Conservation (phyloP, 2,113 vertebrate species). For the Macaca nemestrina region DNA sequence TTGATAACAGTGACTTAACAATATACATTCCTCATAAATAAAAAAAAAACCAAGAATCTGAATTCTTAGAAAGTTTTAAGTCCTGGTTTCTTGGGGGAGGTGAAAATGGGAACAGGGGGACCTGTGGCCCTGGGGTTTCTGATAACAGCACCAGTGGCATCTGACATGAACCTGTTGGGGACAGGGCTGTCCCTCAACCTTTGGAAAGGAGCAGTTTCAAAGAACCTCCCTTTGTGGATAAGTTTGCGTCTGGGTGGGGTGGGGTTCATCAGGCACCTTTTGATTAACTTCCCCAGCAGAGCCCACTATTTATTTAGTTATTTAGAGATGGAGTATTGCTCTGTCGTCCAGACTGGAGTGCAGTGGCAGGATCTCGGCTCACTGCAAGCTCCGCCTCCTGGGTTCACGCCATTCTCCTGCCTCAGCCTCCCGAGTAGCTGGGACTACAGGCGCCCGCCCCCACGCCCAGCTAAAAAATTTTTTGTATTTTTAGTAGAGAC, state of each 20-base stretch:
- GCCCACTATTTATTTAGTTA: background rate
- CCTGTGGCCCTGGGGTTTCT: background rate
- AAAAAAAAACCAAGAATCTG: background rate
- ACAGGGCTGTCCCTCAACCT: rapidly evolving
- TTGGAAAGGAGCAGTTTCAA: background rate
- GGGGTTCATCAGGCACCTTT: rapidly evolving
- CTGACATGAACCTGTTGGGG: background rate
- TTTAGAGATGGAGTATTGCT: no score
- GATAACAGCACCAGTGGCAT: background rate
- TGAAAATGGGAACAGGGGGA: background rate
- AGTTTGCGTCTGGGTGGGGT: background rate
- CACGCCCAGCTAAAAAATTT: no score
- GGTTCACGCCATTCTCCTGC: no score
- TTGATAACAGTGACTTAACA: conserved; percentile 24
- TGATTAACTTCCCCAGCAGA: background rate
- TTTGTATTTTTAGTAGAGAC: no score
- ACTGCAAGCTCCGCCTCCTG: no score
- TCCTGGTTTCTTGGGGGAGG: background rate
- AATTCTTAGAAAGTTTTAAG: background rate
- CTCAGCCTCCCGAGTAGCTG: no score
- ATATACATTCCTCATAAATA: conserved; percentile 74
- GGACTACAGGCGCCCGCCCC: no score
- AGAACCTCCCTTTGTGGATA: background rate
- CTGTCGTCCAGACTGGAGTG: no score
- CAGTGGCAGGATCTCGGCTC: no score